Conservation (phyloP, 1,140 invertebrate species). For the Eupeodes corollae region DNA sequence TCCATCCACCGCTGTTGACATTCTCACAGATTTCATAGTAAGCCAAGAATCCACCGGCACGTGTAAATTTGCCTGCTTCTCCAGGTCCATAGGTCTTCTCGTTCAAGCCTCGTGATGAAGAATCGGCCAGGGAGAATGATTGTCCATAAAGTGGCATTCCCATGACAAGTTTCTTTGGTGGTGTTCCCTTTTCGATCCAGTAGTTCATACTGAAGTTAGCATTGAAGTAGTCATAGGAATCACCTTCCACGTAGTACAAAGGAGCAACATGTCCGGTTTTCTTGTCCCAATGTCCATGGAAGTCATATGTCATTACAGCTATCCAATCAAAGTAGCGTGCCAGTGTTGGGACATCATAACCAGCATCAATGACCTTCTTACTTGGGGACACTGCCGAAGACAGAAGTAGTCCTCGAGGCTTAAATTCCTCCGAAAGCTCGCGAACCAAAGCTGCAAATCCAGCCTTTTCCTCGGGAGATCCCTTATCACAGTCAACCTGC, state of each 20-base stretch:
- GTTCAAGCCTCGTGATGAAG: constrained; percentile 50
- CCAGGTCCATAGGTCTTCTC: constrained; percentile 60
- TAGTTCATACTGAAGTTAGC: constrained; percentile 71
- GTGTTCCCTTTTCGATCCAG: constrained; percentile 66
- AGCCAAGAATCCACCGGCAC: constrained; percentile 66
- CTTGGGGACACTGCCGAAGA: constrained; percentile 77
- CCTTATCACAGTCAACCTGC: constrained; percentile 69
- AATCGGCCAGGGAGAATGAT: constrained; percentile 60
- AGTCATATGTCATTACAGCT: constrained; percentile 83
- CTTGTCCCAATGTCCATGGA: constrained; percentile 84
- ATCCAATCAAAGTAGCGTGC: constrained; percentile 73
- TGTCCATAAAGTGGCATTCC: constrained; percentile 79
- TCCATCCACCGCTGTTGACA: constrained; percentile 51
- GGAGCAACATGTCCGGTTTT: constrained; percentile 79
- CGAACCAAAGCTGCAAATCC: constrained; percentile 57
- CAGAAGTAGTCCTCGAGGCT: constrained; percentile 55
- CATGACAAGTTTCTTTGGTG: constrained; percentile 62
- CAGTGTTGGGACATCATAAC: constrained; percentile 64
- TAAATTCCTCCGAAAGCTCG: constrained; percentile 60
- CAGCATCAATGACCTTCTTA: constrained; percentile 66
- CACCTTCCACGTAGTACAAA: constrained; percentile 60
- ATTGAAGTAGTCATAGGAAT: constrained; percentile 65
- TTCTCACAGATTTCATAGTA: constrained; percentile 72
- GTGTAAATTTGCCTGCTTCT: constrained; percentile 65
- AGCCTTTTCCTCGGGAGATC: constrained; percentile 62